Conservation (phyloP, 2,113 vertebrate genomes). For the Seriola quinqueradiata region DNA sequence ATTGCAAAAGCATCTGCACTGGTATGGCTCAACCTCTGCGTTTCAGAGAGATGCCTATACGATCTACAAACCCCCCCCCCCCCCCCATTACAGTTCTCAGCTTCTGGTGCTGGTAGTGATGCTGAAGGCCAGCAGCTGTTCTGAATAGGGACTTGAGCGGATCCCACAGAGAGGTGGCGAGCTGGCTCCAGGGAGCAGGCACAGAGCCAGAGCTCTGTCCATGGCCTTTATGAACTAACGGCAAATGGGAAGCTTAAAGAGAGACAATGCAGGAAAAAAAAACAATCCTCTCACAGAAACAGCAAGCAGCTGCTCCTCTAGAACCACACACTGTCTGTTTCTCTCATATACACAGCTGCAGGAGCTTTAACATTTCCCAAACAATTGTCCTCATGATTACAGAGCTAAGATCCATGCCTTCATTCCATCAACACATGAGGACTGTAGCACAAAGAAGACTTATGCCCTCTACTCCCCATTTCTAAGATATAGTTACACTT, state of each 20-base stretch:
- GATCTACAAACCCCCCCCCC: neutral
- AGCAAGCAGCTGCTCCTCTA: conserved; percentile 79
- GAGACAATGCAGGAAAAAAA: conserved; percentile 63
- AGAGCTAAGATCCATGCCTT: conserved; percentile 2
- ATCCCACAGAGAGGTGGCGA: conserved; percentile 57
- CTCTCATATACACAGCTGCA: conserved; percentile 72
- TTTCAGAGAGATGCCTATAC: neutral
- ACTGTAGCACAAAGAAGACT: neutral
- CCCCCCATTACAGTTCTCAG: conserved; percentile 20
- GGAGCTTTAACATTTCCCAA: conserved; percentile 54
- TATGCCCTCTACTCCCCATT: neutral
- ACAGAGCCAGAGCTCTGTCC: conserved; percentile 70
- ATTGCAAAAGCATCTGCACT: neutral
- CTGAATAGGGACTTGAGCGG: conserved; percentile 37
- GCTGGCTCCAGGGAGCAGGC: conserved; percentile 64
- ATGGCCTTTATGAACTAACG: conserved; percentile 67
- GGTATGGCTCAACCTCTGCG: neutral
- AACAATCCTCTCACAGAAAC: conserved; percentile 66
- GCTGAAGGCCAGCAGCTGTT: conserved; percentile 69
- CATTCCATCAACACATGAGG: conserved; percentile 14
- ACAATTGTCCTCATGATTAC: conserved; percentile 24
- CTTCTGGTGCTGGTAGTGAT: conserved; percentile 34
- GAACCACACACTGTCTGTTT: conserved; percentile 60
- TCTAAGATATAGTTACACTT: neutral
- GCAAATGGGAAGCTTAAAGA: conserved; percentile 75